Evolutionary conservation across 2,888 invertebrate species (phyloP).

Genomic region (Malacosoma neustria): DNA sequence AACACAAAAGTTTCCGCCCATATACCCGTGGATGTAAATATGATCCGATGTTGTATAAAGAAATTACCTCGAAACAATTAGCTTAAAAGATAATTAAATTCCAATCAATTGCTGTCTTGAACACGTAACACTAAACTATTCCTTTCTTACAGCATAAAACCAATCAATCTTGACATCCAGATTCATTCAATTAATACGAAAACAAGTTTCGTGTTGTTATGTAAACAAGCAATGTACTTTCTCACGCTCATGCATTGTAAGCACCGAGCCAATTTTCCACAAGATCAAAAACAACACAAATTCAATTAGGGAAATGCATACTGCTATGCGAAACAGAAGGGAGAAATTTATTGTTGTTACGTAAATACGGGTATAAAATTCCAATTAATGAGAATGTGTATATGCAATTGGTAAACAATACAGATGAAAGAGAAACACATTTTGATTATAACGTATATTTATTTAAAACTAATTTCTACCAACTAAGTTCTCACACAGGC

Average conservation of each 20-base stretch:
- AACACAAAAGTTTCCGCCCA: too few species aligned
- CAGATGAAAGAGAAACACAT: too few species aligned
- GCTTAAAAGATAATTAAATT: neutral
- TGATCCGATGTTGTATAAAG: too few species aligned
- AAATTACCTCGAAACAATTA: too few species aligned
- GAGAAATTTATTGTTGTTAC: conserved; percentile 47
- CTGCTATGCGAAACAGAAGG: conserved; percentile 45
- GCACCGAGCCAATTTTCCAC: conserved; percentile 63
- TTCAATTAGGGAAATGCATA: conserved; percentile 66
- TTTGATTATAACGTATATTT: too few species aligned
- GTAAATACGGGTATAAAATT: conserved; percentile 42
- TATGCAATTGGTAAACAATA: conserved; percentile 21
- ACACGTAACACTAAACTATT: conserved; percentile 1
- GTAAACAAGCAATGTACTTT: conserved; percentile 47
- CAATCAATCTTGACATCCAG: conserved; percentile 29
- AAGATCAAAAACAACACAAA: conserved; percentile 62
- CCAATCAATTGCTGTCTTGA: conserved; percentile 10
- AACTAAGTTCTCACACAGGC: too few species aligned
- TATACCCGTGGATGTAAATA: too few species aligned
- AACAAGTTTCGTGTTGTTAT: conserved; percentile 30
- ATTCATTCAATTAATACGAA: conserved; percentile 34
- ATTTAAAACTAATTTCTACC: too few species aligned
- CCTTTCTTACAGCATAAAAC: conserved; percentile 8
- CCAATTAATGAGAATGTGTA: conserved; percentile 35
- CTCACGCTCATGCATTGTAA: conserved; percentile 54